Base-by-base conservation (phyloP, 2,888 invertebrate species). In the Idaea aversata region DNA sequence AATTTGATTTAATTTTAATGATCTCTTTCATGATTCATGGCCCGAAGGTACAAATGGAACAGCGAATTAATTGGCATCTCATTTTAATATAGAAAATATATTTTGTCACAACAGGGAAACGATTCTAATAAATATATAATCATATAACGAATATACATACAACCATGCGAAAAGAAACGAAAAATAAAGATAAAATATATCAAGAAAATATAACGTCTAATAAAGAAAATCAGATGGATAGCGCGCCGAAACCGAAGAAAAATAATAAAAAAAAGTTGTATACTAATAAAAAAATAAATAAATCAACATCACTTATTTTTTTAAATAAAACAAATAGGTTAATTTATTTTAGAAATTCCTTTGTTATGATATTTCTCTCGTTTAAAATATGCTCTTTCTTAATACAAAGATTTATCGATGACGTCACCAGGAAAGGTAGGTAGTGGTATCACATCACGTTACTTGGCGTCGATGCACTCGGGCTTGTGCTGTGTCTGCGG, bases 321-420 rank as follows among this genome's bases (percentile, higher is more conserved):
- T 84, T 82, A 90, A 92, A 93, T 92, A 91, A 93, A 92, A 93
- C 93, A 90, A 92, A 90, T 92, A 90, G 83, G 88, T 92, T 91
- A 93, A 91, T 93, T 92, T 90, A 91, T 92, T 92, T 91, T 91
- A 91, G 88, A 92, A 92, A 91, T 91, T 91, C 90, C 89, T 91
- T 90, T 89, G 91, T 91, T 92, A 92, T 92, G 92, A 92, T 93
- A 91, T 92, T 92, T 91, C 92, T 93, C 91, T 92, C 88, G 86
- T 91, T 79, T 91, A 92, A 90, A 92, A 91, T 92, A 93, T 88
- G 88, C 86, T 92, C 90, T 88, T 47, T 83, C 88, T 88, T 87
- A 88, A 87, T 92, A 91, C 92, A 92, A 92, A 91, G 92, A 92
- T 92, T 91, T 93, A 87, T 91, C 89, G 88, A 87, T 90, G 86